Evolutionary conservation across 2,888 invertebrate genomes (phyloP).

Genomic region (Dendrolimus houi): DNA sequence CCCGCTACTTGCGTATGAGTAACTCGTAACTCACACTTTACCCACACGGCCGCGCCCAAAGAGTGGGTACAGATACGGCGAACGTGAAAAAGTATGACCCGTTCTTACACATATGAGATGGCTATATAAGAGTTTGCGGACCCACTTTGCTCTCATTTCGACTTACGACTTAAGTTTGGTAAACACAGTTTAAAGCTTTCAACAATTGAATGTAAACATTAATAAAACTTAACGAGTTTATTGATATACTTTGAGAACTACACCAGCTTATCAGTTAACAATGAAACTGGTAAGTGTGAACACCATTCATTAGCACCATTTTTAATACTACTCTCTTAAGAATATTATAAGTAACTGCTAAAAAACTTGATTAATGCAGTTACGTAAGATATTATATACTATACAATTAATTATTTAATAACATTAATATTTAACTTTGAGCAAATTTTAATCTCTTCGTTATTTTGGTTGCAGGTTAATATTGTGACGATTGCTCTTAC

Average conservation of each 20-base stretch:
- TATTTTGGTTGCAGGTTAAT: conserved; percentile 44
- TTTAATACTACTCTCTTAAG: background rate
- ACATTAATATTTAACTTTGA: background rate
- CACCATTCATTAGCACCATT: background rate
- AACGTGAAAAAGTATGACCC: conserved; percentile 71
- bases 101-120: conserved; percentile 74
- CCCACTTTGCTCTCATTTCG: conserved; percentile 72
- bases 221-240: background rate
- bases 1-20: conserved; percentile 18
- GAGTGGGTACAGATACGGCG: conserved; percentile 36
- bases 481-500: conserved; percentile 30
- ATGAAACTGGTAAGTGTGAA: conserved; percentile 52
- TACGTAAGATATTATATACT: background rate
- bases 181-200: conserved; percentile 49
- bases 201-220: conserved; percentile 18
- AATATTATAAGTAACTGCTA: background rate
- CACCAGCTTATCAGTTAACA: conserved; percentile 13
- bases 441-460: background rate
- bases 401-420: conserved; percentile 5
- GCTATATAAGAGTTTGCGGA: conserved; percentile 70
- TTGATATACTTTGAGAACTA: background rate
- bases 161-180: conserved; percentile 63
- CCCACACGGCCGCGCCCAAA: conserved; percentile 58
- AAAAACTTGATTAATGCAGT: background rate
- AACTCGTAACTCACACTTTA: conserved; percentile 23